These are phyloP conservation scores for Lutra lutra DNA, from an alignment of 2,797 vertebrate genomes.

Conservation along the genomic window DNA sequence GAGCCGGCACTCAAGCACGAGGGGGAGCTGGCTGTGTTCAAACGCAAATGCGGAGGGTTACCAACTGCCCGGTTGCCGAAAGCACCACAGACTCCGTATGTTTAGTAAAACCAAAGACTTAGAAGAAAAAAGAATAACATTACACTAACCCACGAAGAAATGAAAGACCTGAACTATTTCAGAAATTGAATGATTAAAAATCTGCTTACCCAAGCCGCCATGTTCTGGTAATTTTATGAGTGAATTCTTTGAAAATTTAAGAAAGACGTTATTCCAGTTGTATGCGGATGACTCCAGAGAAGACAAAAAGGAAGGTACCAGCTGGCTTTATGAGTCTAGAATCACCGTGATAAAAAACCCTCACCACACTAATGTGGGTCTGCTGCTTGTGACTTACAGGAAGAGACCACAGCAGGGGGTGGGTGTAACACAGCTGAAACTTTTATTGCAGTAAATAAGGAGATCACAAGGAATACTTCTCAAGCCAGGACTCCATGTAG, in stretches of 20 bases:
- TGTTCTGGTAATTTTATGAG: not conserved
- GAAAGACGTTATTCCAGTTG: not conserved
- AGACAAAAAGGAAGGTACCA: not conserved
- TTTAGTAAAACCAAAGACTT: not conserved
- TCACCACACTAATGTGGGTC: not conserved
- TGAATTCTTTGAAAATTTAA: not conserved
- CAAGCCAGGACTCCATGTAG: too few relatives aligned
- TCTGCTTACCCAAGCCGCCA: not conserved
- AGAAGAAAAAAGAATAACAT: not conserved
- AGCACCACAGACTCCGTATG: not conserved
- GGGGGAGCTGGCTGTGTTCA: too few relatives aligned
- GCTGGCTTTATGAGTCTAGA: not conserved
- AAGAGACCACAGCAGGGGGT: not conserved
- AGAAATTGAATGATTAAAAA: not conserved
- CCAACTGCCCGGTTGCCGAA: rapidly evolving
- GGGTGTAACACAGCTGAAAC: too few relatives aligned
- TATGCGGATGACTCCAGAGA: not conserved
- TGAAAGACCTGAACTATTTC: not conserved
- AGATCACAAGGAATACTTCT: not conserved
- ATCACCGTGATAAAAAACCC: not conserved
- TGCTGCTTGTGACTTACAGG: not conserved
- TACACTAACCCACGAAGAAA: not conserved
- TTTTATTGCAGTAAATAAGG: not conserved
- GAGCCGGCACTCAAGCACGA: rapidly evolving
- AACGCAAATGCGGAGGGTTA: rapidly evolving